Conservation (phyloP, 1,140 invertebrate genomes). For the Leptinotarsa defecta region DNA sequence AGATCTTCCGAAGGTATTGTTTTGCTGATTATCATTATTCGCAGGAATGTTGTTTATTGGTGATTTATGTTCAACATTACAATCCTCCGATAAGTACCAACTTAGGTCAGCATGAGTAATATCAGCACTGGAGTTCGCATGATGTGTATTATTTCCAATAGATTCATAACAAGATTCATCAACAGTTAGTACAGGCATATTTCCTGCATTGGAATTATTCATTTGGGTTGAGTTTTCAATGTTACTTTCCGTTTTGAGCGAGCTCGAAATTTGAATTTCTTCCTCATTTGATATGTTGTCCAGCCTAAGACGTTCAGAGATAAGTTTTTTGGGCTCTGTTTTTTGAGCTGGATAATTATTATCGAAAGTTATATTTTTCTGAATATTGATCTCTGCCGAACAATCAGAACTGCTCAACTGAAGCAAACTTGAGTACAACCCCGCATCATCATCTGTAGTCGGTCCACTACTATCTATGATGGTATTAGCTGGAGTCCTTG, state of each 20-base stretch:
- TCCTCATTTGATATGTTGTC: neutral
- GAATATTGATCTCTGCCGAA: neutral
- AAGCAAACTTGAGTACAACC: neutral
- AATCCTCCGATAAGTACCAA: neutral
- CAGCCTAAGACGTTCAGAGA: neutral
- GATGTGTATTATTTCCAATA: neutral
- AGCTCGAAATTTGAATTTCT: neutral
- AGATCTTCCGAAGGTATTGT: neutral
- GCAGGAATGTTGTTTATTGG: neutral
- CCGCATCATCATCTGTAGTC: neutral
- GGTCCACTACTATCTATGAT: slow-evolving; percentile 2
- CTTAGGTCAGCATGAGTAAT: neutral
- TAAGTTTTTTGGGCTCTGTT: neutral
- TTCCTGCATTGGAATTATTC: neutral
- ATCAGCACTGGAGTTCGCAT: neutral
- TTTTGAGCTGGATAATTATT: slow-evolving; percentile 1
- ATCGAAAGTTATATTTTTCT: neutral
- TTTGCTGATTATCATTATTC: neutral
- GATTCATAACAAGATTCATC: neutral
- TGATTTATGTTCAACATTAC: neutral
- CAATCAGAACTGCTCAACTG: neutral
- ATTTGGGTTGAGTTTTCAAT: neutral
- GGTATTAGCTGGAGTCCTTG: neutral
- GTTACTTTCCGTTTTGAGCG: neutral
- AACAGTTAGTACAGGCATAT: neutral